Conservation (phyloP, 2,113 vertebrate species). For the Genyomyrus donnyi region DNA sequence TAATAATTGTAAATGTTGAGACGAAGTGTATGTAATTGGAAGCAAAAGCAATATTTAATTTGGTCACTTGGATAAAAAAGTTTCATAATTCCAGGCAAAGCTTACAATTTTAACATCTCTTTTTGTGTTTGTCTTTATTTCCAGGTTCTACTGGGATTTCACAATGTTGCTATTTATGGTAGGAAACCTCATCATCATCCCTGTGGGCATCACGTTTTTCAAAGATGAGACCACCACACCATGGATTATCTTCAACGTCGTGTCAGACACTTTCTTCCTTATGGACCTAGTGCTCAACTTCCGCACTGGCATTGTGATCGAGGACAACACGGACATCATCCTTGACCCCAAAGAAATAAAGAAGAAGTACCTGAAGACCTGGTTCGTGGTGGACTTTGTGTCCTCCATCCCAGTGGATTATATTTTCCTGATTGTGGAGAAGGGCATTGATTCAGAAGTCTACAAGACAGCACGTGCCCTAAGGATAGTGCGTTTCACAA, state of each 20-base stretch:
- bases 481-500: conserved; percentile 91
- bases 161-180: conserved; percentile 98
- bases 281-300: conserved; percentile 97
- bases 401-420: conserved; percentile 99
- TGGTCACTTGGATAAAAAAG: background rate
- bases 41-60: background rate
- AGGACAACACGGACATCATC: conserved; percentile 97
- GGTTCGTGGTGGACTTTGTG: conserved; percentile 96
- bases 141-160: conserved; percentile 99
- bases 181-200: conserved; percentile 97
- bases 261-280: conserved; percentile 97
- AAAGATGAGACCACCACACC: conserved; percentile 93
- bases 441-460: conserved; percentile 93
- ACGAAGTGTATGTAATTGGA: background rate
- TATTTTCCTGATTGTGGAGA: conserved; percentile 96
- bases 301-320: conserved; percentile 93
- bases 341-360: conserved; percentile 92
- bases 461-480: conserved; percentile 92
- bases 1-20: background rate
- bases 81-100: background rate
- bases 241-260: conserved; percentile 96
- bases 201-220: conserved; percentile 98
- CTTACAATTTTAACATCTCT: background rate
- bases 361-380: conserved; percentile 90
- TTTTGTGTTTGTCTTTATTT: background rate